These are phyloP conservation scores for Xiphorhynchus erythropygius DNA, from an alignment of 2,797 vertebrate genomes.

Conservation along the genomic window DNA sequence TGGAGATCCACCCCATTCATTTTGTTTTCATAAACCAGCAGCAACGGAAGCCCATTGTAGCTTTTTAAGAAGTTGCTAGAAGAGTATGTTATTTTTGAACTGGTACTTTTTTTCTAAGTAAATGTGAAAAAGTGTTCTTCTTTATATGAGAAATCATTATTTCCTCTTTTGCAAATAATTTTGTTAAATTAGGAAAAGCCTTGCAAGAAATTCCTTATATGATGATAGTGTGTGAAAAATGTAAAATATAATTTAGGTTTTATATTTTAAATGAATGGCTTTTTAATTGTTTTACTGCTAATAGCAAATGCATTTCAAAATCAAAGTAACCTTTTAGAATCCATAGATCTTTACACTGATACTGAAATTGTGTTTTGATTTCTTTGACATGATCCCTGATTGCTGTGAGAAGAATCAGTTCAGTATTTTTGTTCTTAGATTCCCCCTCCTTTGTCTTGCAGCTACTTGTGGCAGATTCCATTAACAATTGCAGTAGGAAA, in stretches of 20 bases:
- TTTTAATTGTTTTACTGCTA: conserved; percentile 49
- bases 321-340: conserved; percentile 54
- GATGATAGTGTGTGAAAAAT: conserved; percentile 32
- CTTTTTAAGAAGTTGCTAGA: conserved; percentile 20
- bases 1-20: background rate
- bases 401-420: conserved; percentile 70
- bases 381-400: conserved; percentile 65
- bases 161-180: conserved; percentile 26
- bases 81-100: background rate
- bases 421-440: conserved; percentile 74
- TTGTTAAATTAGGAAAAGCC: conserved; percentile 29
- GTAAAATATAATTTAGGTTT: background rate
- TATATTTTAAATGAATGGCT: conserved; percentile 6
- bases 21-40: conserved; percentile 5
- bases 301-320: conserved; percentile 58
- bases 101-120: conserved; percentile 2
- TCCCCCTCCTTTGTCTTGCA: conserved; percentile 79
- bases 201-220: background rate
- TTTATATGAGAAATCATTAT: conserved; percentile 9
- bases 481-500: conserved; percentile 94
- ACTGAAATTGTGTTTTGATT: conserved; percentile 59
- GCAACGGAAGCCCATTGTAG: background rate
- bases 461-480: conserved; percentile 95
- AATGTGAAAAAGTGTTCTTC: background rate
- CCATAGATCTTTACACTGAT: conserved; percentile 52